Conservation (phyloP, 1,140 invertebrate species). For the Meloidogyne chitwoodi region DNA sequence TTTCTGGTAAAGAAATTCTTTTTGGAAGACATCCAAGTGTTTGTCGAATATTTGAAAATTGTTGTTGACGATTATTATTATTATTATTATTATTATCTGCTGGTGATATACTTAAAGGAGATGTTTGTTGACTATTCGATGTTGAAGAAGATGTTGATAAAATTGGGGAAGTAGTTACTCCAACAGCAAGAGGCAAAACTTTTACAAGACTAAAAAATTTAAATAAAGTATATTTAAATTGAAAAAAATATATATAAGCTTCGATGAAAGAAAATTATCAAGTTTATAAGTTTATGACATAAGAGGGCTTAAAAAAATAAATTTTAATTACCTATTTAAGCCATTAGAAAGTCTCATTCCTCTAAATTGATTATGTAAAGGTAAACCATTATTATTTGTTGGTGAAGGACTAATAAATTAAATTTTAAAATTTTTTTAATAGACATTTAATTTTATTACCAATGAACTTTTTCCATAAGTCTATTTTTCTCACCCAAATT, state of each 20-base stretch:
- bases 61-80: too few relatives aligned
- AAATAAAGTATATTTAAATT: too few relatives aligned
- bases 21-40: slow-evolving; percentile 38
- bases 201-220: neutral
- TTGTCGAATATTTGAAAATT: neutral
- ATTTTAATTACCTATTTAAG: neutral
- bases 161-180: slow-evolving; percentile 2
- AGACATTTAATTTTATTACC: slow-evolving; percentile 21
- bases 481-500: slow-evolving; percentile 36
- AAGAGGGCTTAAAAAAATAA: neutral
- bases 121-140: slow-evolving; percentile 1
- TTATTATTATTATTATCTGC: neutral
- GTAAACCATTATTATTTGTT: slow-evolving; percentile 17
- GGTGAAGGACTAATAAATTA: slow-evolving; percentile 39
- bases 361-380: slow-evolving; percentile 40
- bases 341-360: slow-evolving; percentile 32
- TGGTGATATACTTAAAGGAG: neutral
- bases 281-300: too few relatives aligned
- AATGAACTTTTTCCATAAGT: slow-evolving; percentile 33
- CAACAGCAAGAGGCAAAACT: slow-evolving; percentile 4
- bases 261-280: too few relatives aligned
- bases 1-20: slow-evolving; percentile 50
- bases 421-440: neutral
- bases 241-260: too few relatives aligned
- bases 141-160: neutral